Conservation (phyloP, 2,888 invertebrate species). For the Glyphotaelius pellucidus region DNA sequence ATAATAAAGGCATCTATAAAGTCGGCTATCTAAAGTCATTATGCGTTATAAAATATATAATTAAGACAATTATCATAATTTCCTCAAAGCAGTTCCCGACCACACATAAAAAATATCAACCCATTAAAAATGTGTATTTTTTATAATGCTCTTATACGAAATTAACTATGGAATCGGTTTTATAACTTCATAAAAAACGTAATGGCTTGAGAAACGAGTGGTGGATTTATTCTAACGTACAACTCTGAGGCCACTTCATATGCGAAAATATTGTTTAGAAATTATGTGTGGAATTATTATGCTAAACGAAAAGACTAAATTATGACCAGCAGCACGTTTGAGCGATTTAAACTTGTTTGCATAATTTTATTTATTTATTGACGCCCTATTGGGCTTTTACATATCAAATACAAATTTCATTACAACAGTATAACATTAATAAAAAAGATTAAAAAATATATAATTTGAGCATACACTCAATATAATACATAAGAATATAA, state of each 20-base stretch:
- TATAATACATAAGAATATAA: too few relatives aligned
- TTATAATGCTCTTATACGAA: conserved; percentile 50
- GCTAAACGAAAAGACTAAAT: neutral
- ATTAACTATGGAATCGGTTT: conserved; percentile 54
- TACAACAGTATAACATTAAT: too few relatives aligned
- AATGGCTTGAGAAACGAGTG: conserved; percentile 42
- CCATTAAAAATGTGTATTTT: conserved; percentile 56
- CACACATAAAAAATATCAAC: conserved; percentile 57
- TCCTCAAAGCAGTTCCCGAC: conserved; percentile 58
- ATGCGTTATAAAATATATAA: conserved; percentile 65
- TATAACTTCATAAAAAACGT: conserved; percentile 55
- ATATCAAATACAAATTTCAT: too few relatives aligned
- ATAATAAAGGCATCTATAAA: conserved; percentile 63
- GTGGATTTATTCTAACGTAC: conserved; percentile 16
- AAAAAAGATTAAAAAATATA: too few relatives aligned
- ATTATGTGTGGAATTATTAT: neutral
- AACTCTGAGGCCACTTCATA: neutral
- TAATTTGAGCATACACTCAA: too few relatives aligned
- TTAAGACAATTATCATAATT: conserved; percentile 66
- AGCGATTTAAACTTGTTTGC: neutral
- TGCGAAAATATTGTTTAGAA: neutral
- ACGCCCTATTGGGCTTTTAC: too few relatives aligned
- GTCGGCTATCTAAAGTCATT: conserved; percentile 63
- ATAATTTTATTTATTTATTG: too few relatives aligned
- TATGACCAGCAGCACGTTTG: neutral